Base-by-base conservation (phyloP, 2,113 vertebrate species). In the Marmota flaviventris region DNA sequence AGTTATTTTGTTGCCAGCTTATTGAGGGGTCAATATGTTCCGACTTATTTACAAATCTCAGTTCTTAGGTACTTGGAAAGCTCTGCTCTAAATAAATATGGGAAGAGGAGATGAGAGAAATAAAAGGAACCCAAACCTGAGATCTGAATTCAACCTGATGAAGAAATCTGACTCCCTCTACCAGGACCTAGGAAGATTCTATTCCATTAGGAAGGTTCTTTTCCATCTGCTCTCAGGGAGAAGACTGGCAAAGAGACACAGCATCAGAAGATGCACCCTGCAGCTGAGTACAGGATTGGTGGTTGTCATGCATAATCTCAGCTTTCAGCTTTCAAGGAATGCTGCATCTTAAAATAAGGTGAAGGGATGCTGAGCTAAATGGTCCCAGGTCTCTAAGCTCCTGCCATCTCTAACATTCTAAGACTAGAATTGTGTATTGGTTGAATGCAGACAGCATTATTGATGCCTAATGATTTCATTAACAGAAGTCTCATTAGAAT, bases 381-480 rank as follows among this genome's bases (percentile, higher is more conserved):
- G 53, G 27, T 78, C 32, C 61, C 39, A 9, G 6, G 13, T 79
- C 51, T 79, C 78, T 58, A 70, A 42, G 13, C 34, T 91, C 27
- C n/a, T n/a, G 22, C 34, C 45, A 6, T 67, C n/a, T 84, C 83
- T 53, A 61, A 65, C 27, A 53, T 85, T 25, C 16, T 63, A 93
- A 16, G 39, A 61, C 42, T 56, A 7, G 16, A 95, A 48, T 84
- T 77, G 85, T 69, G 24, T 39, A 20, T 78, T 79, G 91, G 88
- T 85, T 83, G 92, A 89, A 53, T 81, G 58, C 48, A 89, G 78
- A 79, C 14, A 56, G 32, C 18, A 56, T 93, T 79, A 89, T 81
- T 51, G 78, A 91, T 95, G 77, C 20, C 25, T 93, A 91, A 95
- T 91, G 75, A 93, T 97, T 93, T 89, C 67, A 94, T 98, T 94